Conservation (phyloP, 2,113 vertebrate genomes). For the Zingel zingel region DNA sequence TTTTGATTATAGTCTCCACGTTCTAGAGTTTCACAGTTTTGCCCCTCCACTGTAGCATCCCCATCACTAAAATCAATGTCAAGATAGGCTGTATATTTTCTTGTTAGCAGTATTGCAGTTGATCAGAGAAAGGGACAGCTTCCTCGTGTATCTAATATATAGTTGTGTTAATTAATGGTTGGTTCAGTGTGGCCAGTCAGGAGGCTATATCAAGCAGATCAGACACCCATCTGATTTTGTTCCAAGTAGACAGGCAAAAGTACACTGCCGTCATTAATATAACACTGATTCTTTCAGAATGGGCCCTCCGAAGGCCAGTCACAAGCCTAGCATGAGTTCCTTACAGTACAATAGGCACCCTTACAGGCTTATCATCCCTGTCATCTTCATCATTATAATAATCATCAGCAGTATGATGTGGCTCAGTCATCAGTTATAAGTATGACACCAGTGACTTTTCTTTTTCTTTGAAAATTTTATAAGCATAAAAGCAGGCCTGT, state of each 20-base stretch:
- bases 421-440: slow-evolving; percentile 75
- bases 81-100: not conserved
- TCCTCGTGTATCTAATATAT: slow-evolving; percentile 24
- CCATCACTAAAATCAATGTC: slow-evolving; percentile 2
- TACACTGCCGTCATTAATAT: slow-evolving; percentile 71
- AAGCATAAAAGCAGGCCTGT: slow-evolving; percentile 47
- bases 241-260: slow-evolving; percentile 72
- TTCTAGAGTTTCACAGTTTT: not conserved
- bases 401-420: slow-evolving; percentile 70
- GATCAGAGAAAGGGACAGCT: slow-evolving; percentile 27
- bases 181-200: slow-evolving; percentile 58
- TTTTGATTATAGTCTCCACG: slow-evolving; percentile 30
- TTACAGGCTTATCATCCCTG: slow-evolving; percentile 73
- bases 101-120: not conserved
- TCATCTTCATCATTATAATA: slow-evolving; percentile 73
- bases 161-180: slow-evolving; percentile 31
- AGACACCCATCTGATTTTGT: slow-evolving; percentile 76
- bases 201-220: slow-evolving; percentile 68
- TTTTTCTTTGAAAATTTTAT: slow-evolving; percentile 28
- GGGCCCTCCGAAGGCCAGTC: slow-evolving; percentile 79
- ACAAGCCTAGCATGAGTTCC: slow-evolving; percentile 83
- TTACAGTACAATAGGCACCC: slow-evolving; percentile 77
- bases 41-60: not conserved
- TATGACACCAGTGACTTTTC: slow-evolving; percentile 68
- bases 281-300: slow-evolving; percentile 79